Evolutionary conservation across 1,140 invertebrate genomes (phyloP), one percentile per base, ranked within the genome.

Genomic region (Gryllus bimaculatus): DNA sequence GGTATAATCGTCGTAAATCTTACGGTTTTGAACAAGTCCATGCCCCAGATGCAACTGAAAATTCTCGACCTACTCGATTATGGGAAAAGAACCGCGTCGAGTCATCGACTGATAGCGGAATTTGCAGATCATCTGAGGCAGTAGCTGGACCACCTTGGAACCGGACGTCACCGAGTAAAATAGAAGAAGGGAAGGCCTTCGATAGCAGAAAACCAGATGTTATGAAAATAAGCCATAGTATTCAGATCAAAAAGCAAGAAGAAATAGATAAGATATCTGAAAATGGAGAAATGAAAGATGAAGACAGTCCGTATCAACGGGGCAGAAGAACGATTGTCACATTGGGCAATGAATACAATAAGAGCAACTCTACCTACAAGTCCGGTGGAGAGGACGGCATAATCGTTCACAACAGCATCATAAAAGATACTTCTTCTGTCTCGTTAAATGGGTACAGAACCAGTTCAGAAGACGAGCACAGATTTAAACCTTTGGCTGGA

Each of bases 21-120:
- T 93, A 92, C 82, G 92, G 91, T 78, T 93, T 93, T 81, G 92
- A 93, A 85, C 89, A 91, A 81, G 90, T 92, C 81, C 86, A 86
- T 10, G 82, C 86, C 76, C 83, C 86, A 13, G 48, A 77, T n/a
- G n/a, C 18, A 18, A 8, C 47, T 18, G 73, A 80, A 47, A 76
- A 48, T 54, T 76, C 48, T 54, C 15, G 26, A 75, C 47, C 20
- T 8, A 49, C 48, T 15, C 66, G 74, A 74, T 75, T 85, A 73
- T 86, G 75, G 49, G 79, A 81, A 48, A 81, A 78, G 75, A 81
- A 74, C 39, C 77, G 75, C 73, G 79, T 79, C 0, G 79, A 81
- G 18, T 82, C 90, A 18, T 92, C 91, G 13, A 92, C 91, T 7
- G 92, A 93, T 81, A 92, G 91, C 81, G 92, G 91, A 1, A 89